phyloP scores from a whole-genome alignment of 2,888 invertebrate species.

The Dryococelus australis region DNA sequence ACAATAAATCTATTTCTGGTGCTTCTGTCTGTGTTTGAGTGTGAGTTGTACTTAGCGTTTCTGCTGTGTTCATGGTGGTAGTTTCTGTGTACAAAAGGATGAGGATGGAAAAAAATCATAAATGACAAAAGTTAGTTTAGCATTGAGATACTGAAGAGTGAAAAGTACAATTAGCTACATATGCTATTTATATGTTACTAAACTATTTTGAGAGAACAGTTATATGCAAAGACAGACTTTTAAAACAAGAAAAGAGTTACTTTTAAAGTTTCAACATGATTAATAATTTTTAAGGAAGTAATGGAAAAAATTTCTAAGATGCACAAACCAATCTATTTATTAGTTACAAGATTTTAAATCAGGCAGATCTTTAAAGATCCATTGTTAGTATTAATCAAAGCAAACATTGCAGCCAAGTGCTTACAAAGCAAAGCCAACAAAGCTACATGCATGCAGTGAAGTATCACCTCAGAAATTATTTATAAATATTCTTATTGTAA shows the following conservation, averaged over 20 bases:
- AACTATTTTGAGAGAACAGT: not conserved
- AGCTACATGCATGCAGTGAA: not conserved
- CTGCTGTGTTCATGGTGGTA: constrained; percentile 21
- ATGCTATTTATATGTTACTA: constrained; percentile 25
- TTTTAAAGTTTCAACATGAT: not conserved
- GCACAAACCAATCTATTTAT: not conserved
- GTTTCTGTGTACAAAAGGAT: constrained; percentile 20
- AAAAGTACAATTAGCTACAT: constrained; percentile 9
- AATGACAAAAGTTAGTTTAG: constrained; percentile 37
- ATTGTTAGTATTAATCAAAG: not conserved
- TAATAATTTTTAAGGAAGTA: not conserved
- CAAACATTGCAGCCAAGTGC: not conserved
- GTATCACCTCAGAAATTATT: not conserved
- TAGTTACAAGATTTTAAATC: not conserved
- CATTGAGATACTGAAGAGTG: constrained; percentile 22
- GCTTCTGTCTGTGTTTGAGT: constrained; percentile 30
- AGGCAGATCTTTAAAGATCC: not conserved
- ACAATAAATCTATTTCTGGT: not conserved
- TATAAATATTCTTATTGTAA: not conserved
- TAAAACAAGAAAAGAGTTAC: constrained; percentile 1
- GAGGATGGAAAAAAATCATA: constrained; percentile 32
- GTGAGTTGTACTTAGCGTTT: constrained; percentile 17
- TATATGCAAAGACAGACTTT: constrained; percentile 3
- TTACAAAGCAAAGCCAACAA: not conserved
- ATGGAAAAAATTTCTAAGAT: not conserved